Evolutionary conservation across 2,888 invertebrate species (phyloP).

Genomic region (Ectobius pallidus): DNA sequence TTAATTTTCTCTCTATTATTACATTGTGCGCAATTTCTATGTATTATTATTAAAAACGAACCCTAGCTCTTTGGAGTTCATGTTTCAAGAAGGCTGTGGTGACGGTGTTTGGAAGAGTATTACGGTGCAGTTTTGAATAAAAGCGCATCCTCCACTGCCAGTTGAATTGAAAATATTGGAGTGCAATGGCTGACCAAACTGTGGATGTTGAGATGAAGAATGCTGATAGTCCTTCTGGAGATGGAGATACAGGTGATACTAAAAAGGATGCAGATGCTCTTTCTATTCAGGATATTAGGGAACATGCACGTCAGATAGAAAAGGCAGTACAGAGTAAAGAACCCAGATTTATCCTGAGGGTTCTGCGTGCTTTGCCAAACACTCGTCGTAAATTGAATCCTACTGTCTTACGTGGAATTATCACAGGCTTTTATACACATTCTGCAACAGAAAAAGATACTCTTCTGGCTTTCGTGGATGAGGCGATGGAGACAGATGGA

Average conservation of each 20-base stretch:
- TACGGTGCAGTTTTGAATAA: no score
- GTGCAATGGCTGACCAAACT: slow-evolving; percentile 30
- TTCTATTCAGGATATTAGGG: slow-evolving; percentile 86
- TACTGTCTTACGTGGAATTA: slow-evolving; percentile 80
- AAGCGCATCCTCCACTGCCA: no score
- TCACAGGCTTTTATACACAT: slow-evolving; percentile 79
- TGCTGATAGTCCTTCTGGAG: slow-evolving; percentile 66
- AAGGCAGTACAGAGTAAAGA: slow-evolving; percentile 95
- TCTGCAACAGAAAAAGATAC: slow-evolving; percentile 74
- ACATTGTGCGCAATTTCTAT: no score
- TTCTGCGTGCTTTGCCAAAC: slow-evolving; percentile 84
- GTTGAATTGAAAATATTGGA: no score
- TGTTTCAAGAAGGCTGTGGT: no score
- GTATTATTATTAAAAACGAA: no score
- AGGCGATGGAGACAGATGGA: slow-evolving; percentile 69
- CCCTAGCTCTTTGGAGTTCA: no score
- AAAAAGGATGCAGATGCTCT: slow-evolving; percentile 82
- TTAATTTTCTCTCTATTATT: no score
- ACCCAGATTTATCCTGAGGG: slow-evolving; percentile 88
- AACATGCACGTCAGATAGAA: slow-evolving; percentile 93
- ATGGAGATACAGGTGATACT: slow-evolving; percentile 59
- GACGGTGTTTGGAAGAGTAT: no score
- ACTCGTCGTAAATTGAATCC: slow-evolving; percentile 88
- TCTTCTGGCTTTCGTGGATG: slow-evolving; percentile 80
- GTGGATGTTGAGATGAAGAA: slow-evolving; percentile 87